Evolutionary conservation across 2,797 vertebrate genomes (phyloP).

Genomic region (Epinephelus awoara): DNA sequence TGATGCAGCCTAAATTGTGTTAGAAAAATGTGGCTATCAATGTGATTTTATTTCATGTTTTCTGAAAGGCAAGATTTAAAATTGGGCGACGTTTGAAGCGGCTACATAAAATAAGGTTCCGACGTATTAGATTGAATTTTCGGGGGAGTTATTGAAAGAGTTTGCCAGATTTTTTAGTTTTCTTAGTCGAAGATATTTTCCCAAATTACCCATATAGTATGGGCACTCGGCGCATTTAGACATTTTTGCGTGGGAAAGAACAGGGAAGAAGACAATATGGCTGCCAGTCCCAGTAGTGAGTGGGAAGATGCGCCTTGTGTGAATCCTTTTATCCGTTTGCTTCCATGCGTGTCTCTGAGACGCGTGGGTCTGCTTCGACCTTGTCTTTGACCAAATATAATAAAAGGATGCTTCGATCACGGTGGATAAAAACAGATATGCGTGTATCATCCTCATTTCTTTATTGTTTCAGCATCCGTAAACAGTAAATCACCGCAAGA

Average conservation of each 20-base stretch:
- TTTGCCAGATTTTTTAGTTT: no score
- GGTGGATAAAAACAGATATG: background rate
- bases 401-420: constrained; percentile 10
- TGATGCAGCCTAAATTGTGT: no score
- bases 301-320: constrained; percentile 64
- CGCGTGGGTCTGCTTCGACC: constrained; percentile 57
- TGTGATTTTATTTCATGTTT: background rate
- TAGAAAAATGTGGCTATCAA: no score
- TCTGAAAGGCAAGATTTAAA: no score
- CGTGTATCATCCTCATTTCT: no score
- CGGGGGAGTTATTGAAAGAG: no score
- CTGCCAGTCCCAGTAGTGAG: constrained; percentile 63
- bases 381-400: constrained; percentile 61
- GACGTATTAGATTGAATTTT: background rate
- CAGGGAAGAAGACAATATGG: constrained; percentile 72
- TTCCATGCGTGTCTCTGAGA: constrained; percentile 34
- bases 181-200: background rate
- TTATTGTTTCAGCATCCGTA: background rate
- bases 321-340: constrained; percentile 26
- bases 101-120: no score
- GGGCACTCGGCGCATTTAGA: background rate
- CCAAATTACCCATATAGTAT: background rate
- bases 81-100: background rate
- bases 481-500: background rate
- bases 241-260: constrained; percentile 33